These are phyloP conservation scores for Gadus chalcogrammus DNA, from an alignment of 2,113 vertebrate genomes.

Conservation along the genomic window DNA sequence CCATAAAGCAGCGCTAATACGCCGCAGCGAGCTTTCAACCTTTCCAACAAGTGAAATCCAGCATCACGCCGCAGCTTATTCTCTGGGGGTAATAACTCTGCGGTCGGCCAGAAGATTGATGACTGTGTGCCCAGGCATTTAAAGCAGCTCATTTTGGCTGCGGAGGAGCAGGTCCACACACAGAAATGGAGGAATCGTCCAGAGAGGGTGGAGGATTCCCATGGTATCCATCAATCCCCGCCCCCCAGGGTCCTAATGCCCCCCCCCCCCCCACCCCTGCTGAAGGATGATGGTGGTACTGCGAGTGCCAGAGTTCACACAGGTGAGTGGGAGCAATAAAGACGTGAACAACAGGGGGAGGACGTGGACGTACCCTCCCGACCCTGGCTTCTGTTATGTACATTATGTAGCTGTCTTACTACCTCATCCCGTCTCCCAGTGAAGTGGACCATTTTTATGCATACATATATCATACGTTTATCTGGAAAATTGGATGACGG, in stretches of 20 bases:
- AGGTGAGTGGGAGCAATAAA: too few species aligned
- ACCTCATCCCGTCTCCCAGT: too few species aligned
- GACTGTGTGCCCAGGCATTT: conserved; percentile 32
- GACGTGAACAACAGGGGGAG: too few species aligned
- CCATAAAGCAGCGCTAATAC: conserved; percentile 25
- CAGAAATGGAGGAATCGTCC: conserved; percentile 38
- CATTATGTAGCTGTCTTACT: too few species aligned
- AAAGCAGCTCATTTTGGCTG: conserved; percentile 35
- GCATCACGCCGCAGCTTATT: conserved; percentile 28
- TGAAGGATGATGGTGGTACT: too few species aligned
- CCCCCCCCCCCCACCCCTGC: too few species aligned
- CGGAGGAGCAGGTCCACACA: conserved; percentile 20
- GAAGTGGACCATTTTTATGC: too few species aligned
- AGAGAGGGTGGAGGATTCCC: conserved; percentile 37
- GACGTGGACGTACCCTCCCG: too few species aligned
- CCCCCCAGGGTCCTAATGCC: conserved; percentile 13
- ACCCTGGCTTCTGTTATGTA: too few species aligned
- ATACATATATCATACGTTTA: too few species aligned
- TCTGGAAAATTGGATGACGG: not conserved
- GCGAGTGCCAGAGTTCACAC: too few species aligned
- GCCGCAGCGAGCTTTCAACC: conserved; percentile 13
- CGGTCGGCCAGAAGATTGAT: conserved; percentile 51
- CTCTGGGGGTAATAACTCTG: conserved; percentile 37
- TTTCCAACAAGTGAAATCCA: conserved; percentile 18
- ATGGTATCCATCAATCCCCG: conserved; percentile 49